phyloP scores from a whole-genome alignment of 1,140 invertebrate genomes.

The Mercenaria mercenaria region DNA sequence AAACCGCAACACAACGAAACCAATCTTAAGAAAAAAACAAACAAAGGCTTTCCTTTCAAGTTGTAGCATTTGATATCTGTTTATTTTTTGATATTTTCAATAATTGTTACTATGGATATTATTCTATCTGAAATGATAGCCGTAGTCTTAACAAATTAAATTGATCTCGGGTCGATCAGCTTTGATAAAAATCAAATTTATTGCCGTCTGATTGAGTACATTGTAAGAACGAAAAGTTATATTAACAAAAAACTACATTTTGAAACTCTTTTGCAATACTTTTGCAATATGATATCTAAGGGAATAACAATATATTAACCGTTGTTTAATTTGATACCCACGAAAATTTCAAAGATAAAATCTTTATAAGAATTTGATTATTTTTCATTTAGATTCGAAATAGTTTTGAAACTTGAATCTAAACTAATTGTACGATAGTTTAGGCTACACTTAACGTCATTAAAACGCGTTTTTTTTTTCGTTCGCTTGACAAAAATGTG shows the following conservation, averaged over 20 bases:
- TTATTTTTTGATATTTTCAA: too few species aligned
- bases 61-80: background rate
- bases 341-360: conserved; percentile 16
- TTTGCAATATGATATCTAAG: background rate
- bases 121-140: conserved; percentile 15
- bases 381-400: background rate
- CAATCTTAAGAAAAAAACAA: too few species aligned
- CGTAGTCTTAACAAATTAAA: conserved; percentile 5
- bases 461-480: too few species aligned
- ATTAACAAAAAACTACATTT: background rate
- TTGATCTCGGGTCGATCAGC: background rate
- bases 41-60: background rate
- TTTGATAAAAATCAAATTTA: conserved; percentile 3
- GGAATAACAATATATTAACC: conserved; percentile 7
- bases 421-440: background rate
- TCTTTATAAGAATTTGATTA: conserved; percentile 20
- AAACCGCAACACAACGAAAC: too few species aligned
- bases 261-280: background rate
- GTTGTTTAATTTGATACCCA: background rate
- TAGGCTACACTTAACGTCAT: too few species aligned
- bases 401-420: background rate
- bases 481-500: too few species aligned
- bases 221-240: background rate
- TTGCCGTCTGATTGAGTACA: background rate
- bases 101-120: background rate